Conservation (phyloP, 1,140 invertebrate species). For the Drosophila gunungcola region DNA sequence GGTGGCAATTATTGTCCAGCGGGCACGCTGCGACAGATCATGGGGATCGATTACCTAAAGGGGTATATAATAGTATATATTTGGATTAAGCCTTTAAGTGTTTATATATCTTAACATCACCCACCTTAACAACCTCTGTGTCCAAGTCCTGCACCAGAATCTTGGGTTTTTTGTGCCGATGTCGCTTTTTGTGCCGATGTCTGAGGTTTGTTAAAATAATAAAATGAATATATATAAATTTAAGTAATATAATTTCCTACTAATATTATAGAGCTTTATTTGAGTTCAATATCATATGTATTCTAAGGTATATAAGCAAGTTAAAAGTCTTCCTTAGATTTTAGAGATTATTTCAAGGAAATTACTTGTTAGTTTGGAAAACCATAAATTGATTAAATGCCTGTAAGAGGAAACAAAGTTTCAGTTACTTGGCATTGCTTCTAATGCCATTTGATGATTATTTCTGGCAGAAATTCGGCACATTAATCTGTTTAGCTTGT, state of each 20-base stretch:
- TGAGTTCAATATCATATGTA: too few relatives aligned
- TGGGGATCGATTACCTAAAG: slow-evolving; percentile 88
- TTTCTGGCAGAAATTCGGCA: slow-evolving; percentile 38
- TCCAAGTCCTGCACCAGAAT: slow-evolving; percentile 84
- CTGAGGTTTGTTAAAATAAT: slow-evolving; percentile 6
- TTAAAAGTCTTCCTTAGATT: background rate
- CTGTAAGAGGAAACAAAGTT: slow-evolving; percentile 26
- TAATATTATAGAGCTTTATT: too few relatives aligned
- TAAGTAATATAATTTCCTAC: too few relatives aligned
- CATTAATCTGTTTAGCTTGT: slow-evolving; percentile 38
- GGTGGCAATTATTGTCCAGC: slow-evolving; percentile 95
- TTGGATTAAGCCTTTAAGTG: background rate
- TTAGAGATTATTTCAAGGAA: background rate
- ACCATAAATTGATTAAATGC: slow-evolving; percentile 8
- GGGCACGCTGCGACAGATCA: slow-evolving; percentile 91
- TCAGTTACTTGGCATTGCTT: slow-evolving; percentile 11
- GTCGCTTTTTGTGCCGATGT: slow-evolving; percentile 83
- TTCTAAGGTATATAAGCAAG: too few relatives aligned
- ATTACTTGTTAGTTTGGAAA: background rate
- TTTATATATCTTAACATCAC: background rate
- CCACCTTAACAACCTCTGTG: slow-evolving; percentile 80
- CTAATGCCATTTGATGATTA: slow-evolving; percentile 47
- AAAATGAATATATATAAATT: too few relatives aligned
- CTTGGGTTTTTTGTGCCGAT: slow-evolving; percentile 84
- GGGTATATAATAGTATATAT: too few relatives aligned